Base-by-base conservation (phyloP, 2,113 vertebrate genomes). In the Zingel zingel region DNA sequence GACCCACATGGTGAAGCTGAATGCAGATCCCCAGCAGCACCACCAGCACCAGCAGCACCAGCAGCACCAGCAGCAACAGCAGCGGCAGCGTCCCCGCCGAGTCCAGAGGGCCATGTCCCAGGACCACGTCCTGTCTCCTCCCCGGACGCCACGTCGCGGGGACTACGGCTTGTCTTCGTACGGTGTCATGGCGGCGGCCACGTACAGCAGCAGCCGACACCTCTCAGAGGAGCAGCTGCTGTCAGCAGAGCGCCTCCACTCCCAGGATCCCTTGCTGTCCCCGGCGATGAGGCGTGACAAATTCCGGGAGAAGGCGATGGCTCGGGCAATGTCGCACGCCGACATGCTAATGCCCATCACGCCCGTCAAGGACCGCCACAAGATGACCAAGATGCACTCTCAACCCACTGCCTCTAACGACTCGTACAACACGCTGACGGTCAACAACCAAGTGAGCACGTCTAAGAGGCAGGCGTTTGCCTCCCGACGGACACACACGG, bases 51-150 rank as follows among this genome's bases (percentile, higher is more conserved):
- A n/a, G 0, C 63, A 64, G 8, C 65, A 65, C 13, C 63, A 65
- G 2, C 79, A 48, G 2, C 70, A 51, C 12, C 75, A 67, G 36
- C 85, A 82, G 5, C 90, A 92, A 48, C 88, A 92, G 88, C 95
- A 92, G 84, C 94, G 96, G 9, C 97, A 99, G 83, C 89, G 97
- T 21, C 98, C 97, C 0, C 96, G 96, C 18, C 94, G 97, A 0
- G 98, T 98, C 81, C 96, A 99, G 79, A 90, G 98, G 65, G 97
- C 98, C 94, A 98, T 99, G 98, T 99, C 98, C 50, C 98, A 99
- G 93, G 98, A 99, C 95, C 96, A 98, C 19, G 97, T 99, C 82
- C 94, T 99, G 87, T 98, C 98, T 3, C 98, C 97, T 0, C 95
- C 95, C 53, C 94, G 96, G 91, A 92, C 94, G 11, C 91, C 93